Conservation (phyloP, 2,888 invertebrate species). For the Cerastis leucographa region DNA sequence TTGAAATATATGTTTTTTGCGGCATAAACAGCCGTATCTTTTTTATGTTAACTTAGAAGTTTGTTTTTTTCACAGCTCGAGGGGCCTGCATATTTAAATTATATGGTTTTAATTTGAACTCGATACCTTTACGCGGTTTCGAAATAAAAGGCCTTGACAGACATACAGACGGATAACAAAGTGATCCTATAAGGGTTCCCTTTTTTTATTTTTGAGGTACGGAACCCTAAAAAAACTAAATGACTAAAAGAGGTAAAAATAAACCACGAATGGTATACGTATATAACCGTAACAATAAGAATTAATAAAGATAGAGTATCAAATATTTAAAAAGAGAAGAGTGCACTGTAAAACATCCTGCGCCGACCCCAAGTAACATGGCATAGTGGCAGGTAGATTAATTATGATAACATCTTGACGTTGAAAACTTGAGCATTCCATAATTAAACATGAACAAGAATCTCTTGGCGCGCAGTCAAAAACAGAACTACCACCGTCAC, state of each 20-base stretch:
- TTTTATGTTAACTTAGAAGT: too few relatives aligned
- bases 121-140: too few relatives aligned
- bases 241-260: neutral
- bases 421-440: neutral
- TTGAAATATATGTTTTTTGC: too few relatives aligned
- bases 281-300: neutral
- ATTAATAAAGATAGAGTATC: neutral
- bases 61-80: too few relatives aligned
- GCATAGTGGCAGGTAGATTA: neutral
- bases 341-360: neutral
- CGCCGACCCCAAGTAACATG: neutral
- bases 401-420: neutral
- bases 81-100: too few relatives aligned
- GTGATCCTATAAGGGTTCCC: too few relatives aligned
- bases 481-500: neutral
- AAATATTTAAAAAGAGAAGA: neutral
- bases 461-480: neutral
- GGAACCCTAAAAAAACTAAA: neutral
- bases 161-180: too few relatives aligned
- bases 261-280: neutral
- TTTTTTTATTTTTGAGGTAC: too few relatives aligned
- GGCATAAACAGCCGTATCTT: too few relatives aligned
- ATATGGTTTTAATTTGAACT: too few relatives aligned
- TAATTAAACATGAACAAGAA: neutral
- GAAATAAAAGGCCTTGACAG: too few relatives aligned